Evolutionary conservation across 2,888 invertebrate species (phyloP).

Genomic region (Tetanocera ferruginea): DNA sequence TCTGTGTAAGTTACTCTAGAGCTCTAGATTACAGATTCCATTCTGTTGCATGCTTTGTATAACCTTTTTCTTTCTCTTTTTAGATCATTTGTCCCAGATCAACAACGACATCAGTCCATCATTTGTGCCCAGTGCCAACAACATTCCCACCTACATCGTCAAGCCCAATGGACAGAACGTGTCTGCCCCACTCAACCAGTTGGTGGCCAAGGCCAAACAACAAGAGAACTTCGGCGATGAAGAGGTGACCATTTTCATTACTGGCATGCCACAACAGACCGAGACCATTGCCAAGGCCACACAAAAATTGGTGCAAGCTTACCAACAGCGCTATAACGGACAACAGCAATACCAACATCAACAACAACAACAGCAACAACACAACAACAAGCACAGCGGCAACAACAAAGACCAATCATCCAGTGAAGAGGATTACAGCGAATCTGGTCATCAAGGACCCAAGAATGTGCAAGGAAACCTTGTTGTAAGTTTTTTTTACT

Average conservation of each 20-base stretch:
- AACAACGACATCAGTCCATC: slow-evolving; percentile 55
- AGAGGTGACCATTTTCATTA: slow-evolving; percentile 65
- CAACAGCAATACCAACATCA: slow-evolving; percentile 43
- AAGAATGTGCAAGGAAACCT: slow-evolving; percentile 56
- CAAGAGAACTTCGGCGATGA: slow-evolving; percentile 56
- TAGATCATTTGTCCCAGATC: slow-evolving; percentile 61
- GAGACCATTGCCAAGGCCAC: slow-evolving; percentile 57
- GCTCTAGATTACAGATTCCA: too few relatives aligned
- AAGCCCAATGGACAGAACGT: slow-evolving; percentile 56
- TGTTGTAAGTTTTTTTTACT: slow-evolving; percentile 54
- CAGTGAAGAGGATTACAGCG: slow-evolving; percentile 57
- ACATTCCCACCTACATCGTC: slow-evolving; percentile 56
- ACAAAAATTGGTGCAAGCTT: slow-evolving; percentile 59
- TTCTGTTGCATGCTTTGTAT: too few relatives aligned
- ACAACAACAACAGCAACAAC: slow-evolving; percentile 36
- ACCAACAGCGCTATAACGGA: slow-evolving; percentile 61
- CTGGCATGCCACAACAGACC: slow-evolving; percentile 58
- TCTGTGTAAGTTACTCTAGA: slow-evolving; percentile 57
- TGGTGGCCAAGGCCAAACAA: slow-evolving; percentile 49
- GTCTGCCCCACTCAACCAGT: slow-evolving; percentile 53
- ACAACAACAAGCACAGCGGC: slow-evolving; percentile 43
- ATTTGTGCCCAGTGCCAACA: slow-evolving; percentile 53
- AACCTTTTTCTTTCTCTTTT: neutral
- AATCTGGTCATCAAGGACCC: slow-evolving; percentile 26
- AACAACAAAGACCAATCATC: slow-evolving; percentile 46